Conservation (phyloP, 2,113 vertebrate species). For the Tachuris rubrigastra region DNA sequence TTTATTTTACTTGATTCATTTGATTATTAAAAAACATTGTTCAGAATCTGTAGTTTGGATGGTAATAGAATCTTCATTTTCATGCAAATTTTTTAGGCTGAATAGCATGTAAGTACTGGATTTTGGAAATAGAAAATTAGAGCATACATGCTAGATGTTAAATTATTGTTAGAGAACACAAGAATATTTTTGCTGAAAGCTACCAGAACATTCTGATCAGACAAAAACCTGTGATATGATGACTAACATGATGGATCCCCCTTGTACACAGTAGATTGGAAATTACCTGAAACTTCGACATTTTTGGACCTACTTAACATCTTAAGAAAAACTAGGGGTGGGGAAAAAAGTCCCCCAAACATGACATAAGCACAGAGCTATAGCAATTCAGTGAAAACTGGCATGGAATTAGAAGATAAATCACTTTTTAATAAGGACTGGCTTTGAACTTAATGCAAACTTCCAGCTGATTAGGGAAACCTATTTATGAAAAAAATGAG, state of each 20-base stretch:
- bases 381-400: neutral
- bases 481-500: neutral
- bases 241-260: neutral
- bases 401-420: neutral
- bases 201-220: neutral
- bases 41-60: conserved; percentile 3
- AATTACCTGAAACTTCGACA: neutral
- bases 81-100: conserved; percentile 8
- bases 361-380: neutral
- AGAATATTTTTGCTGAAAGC: neutral
- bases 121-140: neutral
- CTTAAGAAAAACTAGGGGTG: neutral
- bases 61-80: conserved; percentile 3
- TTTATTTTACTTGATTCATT: conserved; percentile 23
- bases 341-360: neutral
- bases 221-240: neutral
- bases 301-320: neutral
- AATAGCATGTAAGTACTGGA: neutral
- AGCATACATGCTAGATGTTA: neutral
- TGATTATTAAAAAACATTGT: conserved; percentile 14
- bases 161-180: neutral
- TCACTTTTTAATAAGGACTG: neutral
- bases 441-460: neutral
- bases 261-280: neutral
- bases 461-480: neutral